phyloP scores from a whole-genome alignment of 2,113 vertebrate genomes.

The Eudorcas thomsonii region DNA sequence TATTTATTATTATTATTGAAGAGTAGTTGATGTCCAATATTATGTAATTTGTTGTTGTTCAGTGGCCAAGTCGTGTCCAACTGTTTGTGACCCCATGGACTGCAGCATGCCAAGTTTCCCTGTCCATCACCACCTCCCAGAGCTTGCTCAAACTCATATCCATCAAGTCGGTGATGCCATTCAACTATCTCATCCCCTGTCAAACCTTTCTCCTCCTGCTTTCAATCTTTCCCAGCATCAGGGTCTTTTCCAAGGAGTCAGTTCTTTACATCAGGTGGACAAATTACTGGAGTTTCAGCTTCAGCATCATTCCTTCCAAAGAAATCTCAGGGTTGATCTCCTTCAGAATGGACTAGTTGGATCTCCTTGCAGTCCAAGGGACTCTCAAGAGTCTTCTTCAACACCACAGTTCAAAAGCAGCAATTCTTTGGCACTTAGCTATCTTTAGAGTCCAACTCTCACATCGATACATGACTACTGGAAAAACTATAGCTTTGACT shows the following conservation, averaged over 20 bases:
- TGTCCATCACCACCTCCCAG: background rate
- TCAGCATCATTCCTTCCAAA: background rate
- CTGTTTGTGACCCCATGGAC: background rate
- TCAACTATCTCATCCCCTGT: background rate
- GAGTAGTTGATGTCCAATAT: background rate
- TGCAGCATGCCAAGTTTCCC: background rate
- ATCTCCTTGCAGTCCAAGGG: background rate
- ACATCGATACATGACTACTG: background rate
- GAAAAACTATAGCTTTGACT: background rate
- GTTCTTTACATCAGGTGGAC: background rate
- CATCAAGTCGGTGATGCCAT: background rate
- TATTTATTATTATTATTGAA: background rate
- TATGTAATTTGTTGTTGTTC: background rate
- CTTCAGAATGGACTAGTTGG: background rate
- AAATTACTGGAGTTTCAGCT: background rate
- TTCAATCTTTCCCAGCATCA: background rate
- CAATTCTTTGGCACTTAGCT: background rate
- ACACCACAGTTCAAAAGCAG: background rate
- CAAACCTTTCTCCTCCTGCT: background rate
- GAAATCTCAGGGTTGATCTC: background rate
- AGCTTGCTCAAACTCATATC: background rate
- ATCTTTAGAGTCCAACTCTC: background rate
- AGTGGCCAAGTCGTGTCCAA: background rate
- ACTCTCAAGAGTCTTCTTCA: background rate
- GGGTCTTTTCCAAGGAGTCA: background rate